A percentile compares a stretch with the other conserved stretches of the same genome.
These are phyloP conservation scores for Diorhabda sublineata DNA, from an alignment of 1,140 invertebrate species.

Conservation along the genomic window DNA sequence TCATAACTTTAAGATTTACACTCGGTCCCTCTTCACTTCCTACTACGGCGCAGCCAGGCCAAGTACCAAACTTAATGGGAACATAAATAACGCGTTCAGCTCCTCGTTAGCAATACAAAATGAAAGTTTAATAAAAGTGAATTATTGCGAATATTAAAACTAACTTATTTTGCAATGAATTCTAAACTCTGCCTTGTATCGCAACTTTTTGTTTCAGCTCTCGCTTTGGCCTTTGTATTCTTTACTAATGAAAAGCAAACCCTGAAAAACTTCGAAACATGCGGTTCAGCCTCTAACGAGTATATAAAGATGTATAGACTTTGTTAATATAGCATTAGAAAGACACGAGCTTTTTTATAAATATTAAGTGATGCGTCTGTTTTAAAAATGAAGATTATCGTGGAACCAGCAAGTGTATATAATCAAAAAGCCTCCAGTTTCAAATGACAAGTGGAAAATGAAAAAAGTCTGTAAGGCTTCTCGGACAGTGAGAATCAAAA, in stretches of 20 bases:
- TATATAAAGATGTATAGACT: neutral
- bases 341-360: too few relatives aligned
- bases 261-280: neutral
- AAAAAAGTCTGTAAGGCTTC: too few relatives aligned
- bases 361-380: too few relatives aligned
- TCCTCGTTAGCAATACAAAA: conserved; percentile 2
- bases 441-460: too few relatives aligned
- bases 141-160: conserved; percentile 3
- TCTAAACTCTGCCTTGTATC: conserved; percentile 1
- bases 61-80: neutral
- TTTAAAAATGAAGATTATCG: too few relatives aligned
- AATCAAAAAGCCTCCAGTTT: too few relatives aligned
- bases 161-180: neutral
- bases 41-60: neutral
- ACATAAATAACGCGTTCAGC: conserved; percentile 2
- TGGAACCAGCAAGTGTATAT: too few relatives aligned
- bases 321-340: neutral
- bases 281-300: neutral
- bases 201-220: neutral
- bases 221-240: neutral
- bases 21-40: neutral
- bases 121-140: conserved; percentile 3
- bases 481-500: too few relatives aligned
- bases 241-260: conserved; percentile 3
- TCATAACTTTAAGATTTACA: conserved; percentile 3